Evolutionary conservation across 2,113 vertebrate species (phyloP).

Genomic region (Serilophus lunatus): DNA sequence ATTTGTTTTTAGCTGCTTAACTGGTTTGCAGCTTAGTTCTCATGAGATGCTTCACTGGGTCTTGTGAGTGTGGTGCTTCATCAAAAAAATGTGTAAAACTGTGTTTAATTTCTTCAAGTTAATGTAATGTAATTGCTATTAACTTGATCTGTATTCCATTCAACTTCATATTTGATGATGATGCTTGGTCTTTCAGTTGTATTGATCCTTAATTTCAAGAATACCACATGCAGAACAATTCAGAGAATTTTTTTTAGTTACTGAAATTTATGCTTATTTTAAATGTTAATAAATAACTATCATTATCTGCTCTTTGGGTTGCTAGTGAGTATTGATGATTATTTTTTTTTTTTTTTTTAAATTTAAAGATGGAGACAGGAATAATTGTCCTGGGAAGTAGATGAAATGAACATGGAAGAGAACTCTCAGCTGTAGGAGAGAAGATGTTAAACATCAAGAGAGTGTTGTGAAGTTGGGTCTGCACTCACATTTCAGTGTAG

Average conservation of each 20-base stretch:
- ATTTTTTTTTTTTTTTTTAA: neutral
- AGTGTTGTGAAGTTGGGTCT: neutral
- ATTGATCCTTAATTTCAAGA: neutral
- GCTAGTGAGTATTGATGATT: neutral
- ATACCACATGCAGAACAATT: neutral
- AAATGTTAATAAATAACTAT: conserved; percentile 61
- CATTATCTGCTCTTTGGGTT: neutral
- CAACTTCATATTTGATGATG: neutral
- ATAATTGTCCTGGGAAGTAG: neutral
- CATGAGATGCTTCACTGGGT: conserved; percentile 29
- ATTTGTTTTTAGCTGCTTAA: neutral
- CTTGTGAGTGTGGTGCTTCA: conserved; percentile 43
- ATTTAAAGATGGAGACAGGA: neutral
- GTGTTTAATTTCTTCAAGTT: conserved; percentile 43
- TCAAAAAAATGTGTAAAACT: neutral
- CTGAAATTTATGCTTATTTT: conserved; percentile 32
- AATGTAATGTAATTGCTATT: conserved; percentile 34
- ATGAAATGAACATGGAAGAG: neutral
- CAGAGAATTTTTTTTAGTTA: conserved; percentile 21
- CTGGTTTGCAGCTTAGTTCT: conserved; percentile 12
- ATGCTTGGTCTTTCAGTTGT: conserved; percentile 21
- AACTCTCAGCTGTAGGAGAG: neutral
- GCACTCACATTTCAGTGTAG: neutral
- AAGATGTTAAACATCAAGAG: neutral
- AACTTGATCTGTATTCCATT: conserved; percentile 44